phyloP scores from a whole-genome alignment of 2,888 invertebrate genomes.

The Pterostichus niger region DNA sequence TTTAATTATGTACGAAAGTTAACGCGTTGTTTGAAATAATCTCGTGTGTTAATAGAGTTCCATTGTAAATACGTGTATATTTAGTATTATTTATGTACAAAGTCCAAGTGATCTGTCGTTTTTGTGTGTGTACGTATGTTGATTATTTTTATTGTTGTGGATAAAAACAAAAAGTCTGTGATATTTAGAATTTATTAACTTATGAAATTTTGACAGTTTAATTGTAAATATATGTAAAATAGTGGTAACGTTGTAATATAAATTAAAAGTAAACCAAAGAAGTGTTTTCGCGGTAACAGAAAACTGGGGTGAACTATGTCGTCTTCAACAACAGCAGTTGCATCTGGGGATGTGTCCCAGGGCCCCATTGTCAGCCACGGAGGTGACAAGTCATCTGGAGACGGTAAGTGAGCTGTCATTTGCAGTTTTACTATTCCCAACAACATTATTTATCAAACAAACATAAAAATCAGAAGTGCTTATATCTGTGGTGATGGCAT shows the following conservation, averaged over 20 bases:
- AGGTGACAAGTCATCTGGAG: conserved; percentile 59
- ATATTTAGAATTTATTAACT: conserved; percentile 78
- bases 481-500: too few relatives aligned
- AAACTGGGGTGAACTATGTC: conserved; percentile 48
- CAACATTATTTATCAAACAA: too few relatives aligned
- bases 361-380: conserved; percentile 49
- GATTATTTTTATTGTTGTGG: conserved; percentile 80
- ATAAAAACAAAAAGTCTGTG: conserved; percentile 83
- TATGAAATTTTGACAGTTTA: conserved; percentile 66
- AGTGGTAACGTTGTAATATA: conserved; percentile 59
- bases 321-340: conserved; percentile 56
- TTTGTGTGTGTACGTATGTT: conserved; percentile 76
- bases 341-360: conserved; percentile 57
- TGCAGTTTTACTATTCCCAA: not conserved
- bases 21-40: conserved; percentile 69
- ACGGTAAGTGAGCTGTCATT: conserved; percentile 48
- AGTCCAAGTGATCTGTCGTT: conserved; percentile 65
- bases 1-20: conserved; percentile 70
- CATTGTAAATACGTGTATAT: conserved; percentile 69
- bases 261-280: conserved; percentile 65
- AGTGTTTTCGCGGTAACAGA: conserved; percentile 51
- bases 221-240: conserved; percentile 66
- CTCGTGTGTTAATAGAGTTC: conserved; percentile 65
- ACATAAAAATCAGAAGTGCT: too few relatives aligned
- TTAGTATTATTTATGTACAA: conserved; percentile 69